Conservation (phyloP, 2,797 vertebrate genomes). For the Jordanella pulchra region DNA sequence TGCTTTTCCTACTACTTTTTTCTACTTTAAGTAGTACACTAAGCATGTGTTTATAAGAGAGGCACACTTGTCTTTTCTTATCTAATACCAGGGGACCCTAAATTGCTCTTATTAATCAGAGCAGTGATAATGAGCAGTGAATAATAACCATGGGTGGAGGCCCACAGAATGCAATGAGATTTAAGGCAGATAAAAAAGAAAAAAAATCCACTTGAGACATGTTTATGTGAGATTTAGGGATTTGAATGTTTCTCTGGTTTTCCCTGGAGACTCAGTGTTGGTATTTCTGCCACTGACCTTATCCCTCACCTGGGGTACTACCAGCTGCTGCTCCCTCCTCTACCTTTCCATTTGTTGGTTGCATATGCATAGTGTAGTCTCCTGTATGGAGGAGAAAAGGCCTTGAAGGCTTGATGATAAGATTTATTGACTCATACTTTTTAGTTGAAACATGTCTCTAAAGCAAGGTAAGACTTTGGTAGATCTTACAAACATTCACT, state of each 20-base stretch:
- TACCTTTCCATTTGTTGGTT: conserved; percentile 8
- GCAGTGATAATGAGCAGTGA: conserved; percentile 81
- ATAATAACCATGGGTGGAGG: conserved; percentile 72
- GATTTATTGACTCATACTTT: conserved; percentile 35
- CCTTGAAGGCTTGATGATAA: conserved; percentile 11
- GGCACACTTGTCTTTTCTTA: conserved; percentile 60
- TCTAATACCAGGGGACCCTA: conserved; percentile 75
- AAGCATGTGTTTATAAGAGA: conserved; percentile 67
- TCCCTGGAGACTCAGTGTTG: conserved; percentile 56
- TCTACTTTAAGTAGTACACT: conserved; percentile 69
- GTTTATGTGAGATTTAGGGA: conserved; percentile 76
- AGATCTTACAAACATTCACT: neutral
- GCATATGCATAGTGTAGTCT: conserved; percentile 26
- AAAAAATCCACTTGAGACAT: conserved; percentile 51
- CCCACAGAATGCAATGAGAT: conserved; percentile 67
- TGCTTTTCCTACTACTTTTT: conserved; percentile 46
- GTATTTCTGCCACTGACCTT: conserved; percentile 74
- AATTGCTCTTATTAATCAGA: conserved; percentile 83
- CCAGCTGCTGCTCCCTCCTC: conserved; percentile 53
- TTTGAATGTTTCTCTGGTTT: conserved; percentile 66
- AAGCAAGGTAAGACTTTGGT: neutral
- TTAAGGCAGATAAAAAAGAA: conserved; percentile 15
- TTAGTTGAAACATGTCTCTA: conserved; percentile 4
- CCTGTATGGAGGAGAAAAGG: conserved; percentile 8
- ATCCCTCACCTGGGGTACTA: conserved; percentile 56